A percentile compares a stretch with the other conserved stretches of the same genome.
Conservation (phyloP, 2,113 vertebrate genomes). For the Narcine bancroftii region DNA sequence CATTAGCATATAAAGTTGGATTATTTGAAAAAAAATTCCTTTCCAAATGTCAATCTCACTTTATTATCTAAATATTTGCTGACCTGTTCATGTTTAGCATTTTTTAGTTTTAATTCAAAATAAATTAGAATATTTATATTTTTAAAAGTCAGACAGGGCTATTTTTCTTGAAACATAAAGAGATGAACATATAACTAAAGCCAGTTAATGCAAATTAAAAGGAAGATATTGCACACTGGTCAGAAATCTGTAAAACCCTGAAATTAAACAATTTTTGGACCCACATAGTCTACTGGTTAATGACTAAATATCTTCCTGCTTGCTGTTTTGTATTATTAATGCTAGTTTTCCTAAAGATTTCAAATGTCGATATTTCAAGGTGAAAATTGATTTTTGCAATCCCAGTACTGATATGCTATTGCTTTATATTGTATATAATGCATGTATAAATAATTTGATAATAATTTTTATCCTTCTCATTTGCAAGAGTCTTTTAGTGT, state of each 20-base stretch:
- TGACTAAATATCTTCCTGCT: not conserved
- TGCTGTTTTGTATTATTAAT: not conserved
- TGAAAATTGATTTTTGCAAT: not conserved
- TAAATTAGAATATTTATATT: not conserved
- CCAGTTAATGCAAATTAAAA: not conserved
- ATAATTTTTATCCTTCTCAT: not conserved
- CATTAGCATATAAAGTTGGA: not conserved
- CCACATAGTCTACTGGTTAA: not conserved
- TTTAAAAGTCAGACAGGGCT: not conserved
- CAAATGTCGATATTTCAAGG: not conserved
- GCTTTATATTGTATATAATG: not conserved
- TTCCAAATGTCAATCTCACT: not conserved
- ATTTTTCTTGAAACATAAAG: not conserved
- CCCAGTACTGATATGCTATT: not conserved
- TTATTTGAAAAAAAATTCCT: not conserved
- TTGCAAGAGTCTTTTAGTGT: not conserved
- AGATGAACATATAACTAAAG: not conserved
- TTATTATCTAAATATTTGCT: conserved; percentile 6
- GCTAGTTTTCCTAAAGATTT: not conserved
- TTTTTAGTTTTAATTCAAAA: conserved; percentile 25
- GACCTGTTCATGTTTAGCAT: not conserved
- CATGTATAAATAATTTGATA: not conserved
- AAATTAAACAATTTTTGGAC: not conserved
- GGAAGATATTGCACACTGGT: not conserved
- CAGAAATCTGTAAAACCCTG: not conserved